A percentile compares a stretch with the other conserved stretches of the same genome.
Evolutionary conservation across 2,888 invertebrate genomes (phyloP).

Genomic region (Incurvaria masculella): DNA sequence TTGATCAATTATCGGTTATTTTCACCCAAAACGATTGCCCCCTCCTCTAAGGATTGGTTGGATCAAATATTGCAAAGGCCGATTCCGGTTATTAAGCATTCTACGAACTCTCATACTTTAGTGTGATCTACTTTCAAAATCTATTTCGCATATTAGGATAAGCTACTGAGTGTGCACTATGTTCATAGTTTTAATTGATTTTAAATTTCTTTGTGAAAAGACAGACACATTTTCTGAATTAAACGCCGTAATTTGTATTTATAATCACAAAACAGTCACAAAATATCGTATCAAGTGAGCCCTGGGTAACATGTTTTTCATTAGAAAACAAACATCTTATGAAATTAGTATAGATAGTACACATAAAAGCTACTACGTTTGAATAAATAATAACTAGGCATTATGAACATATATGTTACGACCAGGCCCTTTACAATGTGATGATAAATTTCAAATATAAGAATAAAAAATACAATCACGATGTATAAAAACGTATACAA

Average conservation of each 20-base stretch:
- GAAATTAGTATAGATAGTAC: not conserved
- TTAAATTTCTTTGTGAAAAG: constrained; percentile 63
- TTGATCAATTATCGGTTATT: constrained; percentile 28
- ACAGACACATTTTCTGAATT: constrained; percentile 82
- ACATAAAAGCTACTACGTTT: constrained; percentile 34
- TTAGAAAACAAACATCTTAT: too few species aligned
- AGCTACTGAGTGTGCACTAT: constrained; percentile 34
- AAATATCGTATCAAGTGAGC: too few species aligned
- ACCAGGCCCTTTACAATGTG: constrained; percentile 30
- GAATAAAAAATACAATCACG: not conserved
- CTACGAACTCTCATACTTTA: constrained; percentile 16
- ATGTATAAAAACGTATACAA: constrained; percentile 32
- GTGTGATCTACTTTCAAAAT: constrained; percentile 58
- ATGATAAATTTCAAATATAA: too few species aligned
- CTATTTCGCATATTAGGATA: constrained; percentile 36
- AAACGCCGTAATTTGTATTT: constrained; percentile 8
- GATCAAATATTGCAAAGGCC: not conserved
- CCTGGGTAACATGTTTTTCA: not conserved
- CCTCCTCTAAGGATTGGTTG: constrained; percentile 53
- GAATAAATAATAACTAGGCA: constrained; percentile 27
- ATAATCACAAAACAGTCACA: too few species aligned
- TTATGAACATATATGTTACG: constrained; percentile 23
- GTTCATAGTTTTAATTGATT: constrained; percentile 39
- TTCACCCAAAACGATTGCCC: constrained; percentile 31
- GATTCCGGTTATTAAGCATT: not conserved